A percentile compares a stretch with the other conserved stretches of the same genome.
Conservation (phyloP, 1,140 invertebrate species). For the Drosophila lini region DNA sequence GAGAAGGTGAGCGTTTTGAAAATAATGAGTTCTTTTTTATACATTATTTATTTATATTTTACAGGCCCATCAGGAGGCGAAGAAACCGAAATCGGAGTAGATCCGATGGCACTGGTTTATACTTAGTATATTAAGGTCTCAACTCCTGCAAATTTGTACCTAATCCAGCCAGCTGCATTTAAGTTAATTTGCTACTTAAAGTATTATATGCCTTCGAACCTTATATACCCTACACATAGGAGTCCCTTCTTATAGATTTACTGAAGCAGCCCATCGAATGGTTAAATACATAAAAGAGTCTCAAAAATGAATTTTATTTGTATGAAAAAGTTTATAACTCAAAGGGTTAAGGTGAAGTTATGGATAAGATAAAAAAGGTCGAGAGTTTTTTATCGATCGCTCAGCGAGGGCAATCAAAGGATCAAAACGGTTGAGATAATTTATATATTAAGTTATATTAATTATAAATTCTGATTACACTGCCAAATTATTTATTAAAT, state of each 20-base stretch:
- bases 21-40: background rate
- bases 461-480: background rate
- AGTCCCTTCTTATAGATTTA: slow-evolving; percentile 1
- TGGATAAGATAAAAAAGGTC: too few relatives aligned
- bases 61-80: slow-evolving; percentile 45
- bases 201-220: slow-evolving; percentile 39
- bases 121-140: slow-evolving; percentile 20
- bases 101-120: background rate
- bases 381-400: too few relatives aligned
- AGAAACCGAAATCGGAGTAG: slow-evolving; percentile 57
- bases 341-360: background rate
- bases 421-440: too few relatives aligned
- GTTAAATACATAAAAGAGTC: slow-evolving; percentile 21
- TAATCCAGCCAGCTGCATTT: slow-evolving; percentile 83
- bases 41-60: background rate
- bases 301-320: background rate
- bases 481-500: background rate
- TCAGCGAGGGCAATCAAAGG: too few relatives aligned
- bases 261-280: slow-evolving; percentile 13
- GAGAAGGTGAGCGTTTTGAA: slow-evolving; percentile 82
- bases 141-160: slow-evolving; percentile 25
- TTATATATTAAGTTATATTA: too few relatives aligned
- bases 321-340: background rate
- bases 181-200: slow-evolving; percentile 46
- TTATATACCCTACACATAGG: background rate